Evolutionary conservation across 2,113 vertebrate species (phyloP).

Genomic region (Indri indri): DNA sequence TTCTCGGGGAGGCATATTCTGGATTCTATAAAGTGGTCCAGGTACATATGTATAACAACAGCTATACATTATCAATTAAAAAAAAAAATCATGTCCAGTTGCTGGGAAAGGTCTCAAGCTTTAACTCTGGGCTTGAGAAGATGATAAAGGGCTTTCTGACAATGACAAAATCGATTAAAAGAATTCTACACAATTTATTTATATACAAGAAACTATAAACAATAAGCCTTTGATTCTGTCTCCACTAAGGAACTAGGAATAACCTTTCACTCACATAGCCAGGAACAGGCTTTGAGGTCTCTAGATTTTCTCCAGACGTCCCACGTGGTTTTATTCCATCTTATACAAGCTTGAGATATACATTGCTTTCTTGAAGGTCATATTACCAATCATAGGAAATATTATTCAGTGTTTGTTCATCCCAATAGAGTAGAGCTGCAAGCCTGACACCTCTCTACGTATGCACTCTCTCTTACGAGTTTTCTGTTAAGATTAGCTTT

Average conservation of each 20-base stretch:
- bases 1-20: not conserved
- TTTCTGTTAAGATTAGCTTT: not conserved
- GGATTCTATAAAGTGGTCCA: not conserved
- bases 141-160: not conserved
- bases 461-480: not conserved
- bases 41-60: not conserved
- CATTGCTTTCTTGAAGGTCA: not conserved
- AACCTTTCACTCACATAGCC: not conserved
- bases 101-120: not conserved
- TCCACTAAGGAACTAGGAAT: not conserved
- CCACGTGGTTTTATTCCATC: not conserved
- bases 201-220: not conserved
- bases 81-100: too few species aligned
- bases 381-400: not conserved
- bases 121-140: not conserved
- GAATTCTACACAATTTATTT: not conserved
- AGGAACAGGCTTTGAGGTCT: not conserved
- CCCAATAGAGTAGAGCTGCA: not conserved
- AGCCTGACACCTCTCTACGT: not conserved
- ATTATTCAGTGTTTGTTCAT: not conserved
- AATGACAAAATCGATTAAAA: not conserved
- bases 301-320: not conserved
- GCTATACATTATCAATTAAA: too few species aligned
- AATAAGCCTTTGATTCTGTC: not conserved
- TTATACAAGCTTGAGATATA: not conserved